Base-by-base conservation (phyloP, 2,113 vertebrate species). In the Halcyon senegalensis region DNA sequence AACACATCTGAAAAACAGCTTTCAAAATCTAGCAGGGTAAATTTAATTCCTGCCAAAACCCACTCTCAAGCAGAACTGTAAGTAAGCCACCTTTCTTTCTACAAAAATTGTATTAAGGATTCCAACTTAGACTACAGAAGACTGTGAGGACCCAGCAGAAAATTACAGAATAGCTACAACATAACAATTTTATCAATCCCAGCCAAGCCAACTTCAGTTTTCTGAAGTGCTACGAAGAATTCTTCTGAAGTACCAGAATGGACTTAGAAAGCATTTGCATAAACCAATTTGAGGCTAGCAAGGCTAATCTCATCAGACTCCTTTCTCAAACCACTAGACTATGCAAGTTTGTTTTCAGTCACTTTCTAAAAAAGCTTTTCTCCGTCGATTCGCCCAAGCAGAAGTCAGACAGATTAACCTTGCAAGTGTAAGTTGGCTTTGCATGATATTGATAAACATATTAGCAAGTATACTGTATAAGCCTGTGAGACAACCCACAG, bases 291-390 rank as follows among this genome's bases (percentile, higher is more conserved):
- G 25, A 83, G 79, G 55, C 79, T 90, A 93, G 82, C 0, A 0
- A 92, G 37, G 48, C 69, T 94, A 93, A 97, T 91, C 90, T 84
- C 58, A 19, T 87, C 74, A 87, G 60, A 12, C n/a, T 88, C 53
- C 51, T 50, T 50, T 95, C 88, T 92, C 79, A 75, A 95, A 69
- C 44, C 53, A 83, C 66, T 39, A 83, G 39, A 80, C 83, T 58
- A 62, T 3, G 14, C 25, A 85, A 76, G 41, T 44, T 79, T 82
- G 48, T 69, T 79, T 82, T 87, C 18, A 92, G 56, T 44, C 67
- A 64, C 53, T 88, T 85, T 74, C 44, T 62, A 62, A 80, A 93
- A 87, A 73, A 19, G 58, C 20, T 87, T 90, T 93, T 48, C 41
- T 73, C 55, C 50, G 76, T 88, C 62, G 56, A 3, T 46, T 82